Evolutionary conservation across 2,797 vertebrate genomes (phyloP), one percentile per base, ranked within the genome.

Genomic region (Siniperca scherzeri): DNA sequence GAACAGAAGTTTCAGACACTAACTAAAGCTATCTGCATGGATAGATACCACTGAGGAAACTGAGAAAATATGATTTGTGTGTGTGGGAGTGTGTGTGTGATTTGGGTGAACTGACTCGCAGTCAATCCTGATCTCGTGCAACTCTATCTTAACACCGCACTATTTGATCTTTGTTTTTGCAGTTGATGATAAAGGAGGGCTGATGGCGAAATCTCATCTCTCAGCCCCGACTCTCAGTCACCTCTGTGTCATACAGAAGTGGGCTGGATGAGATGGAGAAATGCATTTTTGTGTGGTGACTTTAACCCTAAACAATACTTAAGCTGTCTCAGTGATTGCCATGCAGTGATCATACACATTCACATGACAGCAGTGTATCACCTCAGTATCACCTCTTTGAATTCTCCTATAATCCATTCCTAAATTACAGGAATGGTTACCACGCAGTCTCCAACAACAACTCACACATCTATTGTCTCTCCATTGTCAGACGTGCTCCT

Each of bases 281-380:
- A 69, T 36, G 82, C 81, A 84, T 90, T 88, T 91, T 89, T 90
- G 67, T 77, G 73, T 3, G 6, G 21, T 82, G 82, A 91, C 76
- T 87, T 83, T 44, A 81, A 87, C 74, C 79, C 73, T 56, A 90
- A 83, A 87, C 89, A 90, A 77, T 82, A 91, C 75, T 90, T 91
- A 86, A 71, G 55, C 68, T 86, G 83, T 88, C 87, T 44, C 48
- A 3, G 57, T 78, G 77, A 87, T 74, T 80, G 83, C 46, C 71
- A 30, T 68, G 64, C 75, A 52, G 77, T 57, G 40, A 85, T 61
- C 82, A 70, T 7, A 64, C 79, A 57, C 59, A 30, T 30, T 73
- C 46, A 69, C 71, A 73, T 44, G 42, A 60, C 75, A 53, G 74
- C 81, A 82, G n/a, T 70, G 7, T 30, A 62, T 78, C 81, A 62